phyloP scores from a whole-genome alignment of 1,140 invertebrate genomes.

The Thalassaphorura encarpata region DNA sequence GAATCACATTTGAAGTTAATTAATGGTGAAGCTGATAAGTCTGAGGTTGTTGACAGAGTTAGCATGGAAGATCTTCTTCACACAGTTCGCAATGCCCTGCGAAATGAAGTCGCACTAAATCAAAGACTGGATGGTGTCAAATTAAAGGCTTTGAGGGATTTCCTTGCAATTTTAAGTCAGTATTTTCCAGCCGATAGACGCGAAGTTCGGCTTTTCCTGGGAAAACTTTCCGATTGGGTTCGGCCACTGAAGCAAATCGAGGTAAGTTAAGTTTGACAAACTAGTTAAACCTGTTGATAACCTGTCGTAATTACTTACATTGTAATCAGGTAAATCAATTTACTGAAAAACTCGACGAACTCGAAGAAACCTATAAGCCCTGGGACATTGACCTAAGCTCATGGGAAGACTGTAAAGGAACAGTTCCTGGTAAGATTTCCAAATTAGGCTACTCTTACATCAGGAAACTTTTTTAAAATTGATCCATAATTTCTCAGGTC shows the following conservation, averaged over 20 bases:
- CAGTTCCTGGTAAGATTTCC: constrained; percentile 45
- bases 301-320: constrained; percentile 1
- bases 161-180: constrained; percentile 54
- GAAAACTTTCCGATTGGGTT: constrained; percentile 44
- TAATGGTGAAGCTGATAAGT: neutral
- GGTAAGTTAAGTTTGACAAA: constrained; percentile 44
- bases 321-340: constrained; percentile 10
- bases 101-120: constrained; percentile 63
- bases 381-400: constrained; percentile 39
- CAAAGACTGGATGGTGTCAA: constrained; percentile 57
- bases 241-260: constrained; percentile 41
- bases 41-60: constrained; percentile 41
- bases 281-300: neutral
- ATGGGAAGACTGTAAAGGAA: constrained; percentile 78
- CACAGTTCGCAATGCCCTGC: constrained; percentile 63
- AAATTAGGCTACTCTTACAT: too few relatives aligned
- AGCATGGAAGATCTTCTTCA: constrained; percentile 80
- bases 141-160: constrained; percentile 59
- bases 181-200: constrained; percentile 62
- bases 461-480: too few relatives aligned
- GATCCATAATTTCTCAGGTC: too few relatives aligned
- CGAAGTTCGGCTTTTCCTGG: constrained; percentile 50
- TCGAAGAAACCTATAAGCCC: constrained; percentile 24
- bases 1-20: neutral
- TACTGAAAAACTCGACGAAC: constrained; percentile 23